phyloP scores from a whole-genome alignment of 1,140 invertebrate species.

The Asobara japonica region DNA sequence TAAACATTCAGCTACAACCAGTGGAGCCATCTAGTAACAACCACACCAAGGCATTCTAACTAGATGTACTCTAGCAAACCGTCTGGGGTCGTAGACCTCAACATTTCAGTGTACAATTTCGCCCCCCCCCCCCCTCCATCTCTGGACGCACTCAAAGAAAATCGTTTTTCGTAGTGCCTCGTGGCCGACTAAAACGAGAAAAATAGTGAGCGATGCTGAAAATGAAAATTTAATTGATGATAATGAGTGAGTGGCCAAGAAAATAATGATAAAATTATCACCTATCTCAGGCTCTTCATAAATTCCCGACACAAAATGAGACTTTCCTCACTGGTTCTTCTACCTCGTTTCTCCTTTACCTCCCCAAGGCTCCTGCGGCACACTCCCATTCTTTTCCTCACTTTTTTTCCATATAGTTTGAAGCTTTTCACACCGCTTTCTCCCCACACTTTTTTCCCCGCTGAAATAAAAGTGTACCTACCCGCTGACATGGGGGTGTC shows the following conservation, averaged over 20 bases:
- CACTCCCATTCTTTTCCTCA: constrained; percentile 6
- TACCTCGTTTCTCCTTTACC: background rate
- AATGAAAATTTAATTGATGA: background rate
- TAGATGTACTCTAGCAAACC: background rate
- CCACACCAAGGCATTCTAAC: constrained; percentile 36
- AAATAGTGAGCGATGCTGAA: background rate
- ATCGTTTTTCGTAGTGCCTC: background rate
- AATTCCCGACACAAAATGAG: constrained; percentile 13
- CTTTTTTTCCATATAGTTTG: background rate
- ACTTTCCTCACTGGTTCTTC: constrained; percentile 5
- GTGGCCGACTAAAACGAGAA: no score
- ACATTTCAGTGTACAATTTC: background rate
- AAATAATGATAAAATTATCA: constrained; percentile 2
- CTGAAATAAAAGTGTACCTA: background rate
- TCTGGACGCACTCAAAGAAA: no score
- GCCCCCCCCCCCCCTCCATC: no score
- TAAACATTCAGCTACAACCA: constrained; percentile 16
- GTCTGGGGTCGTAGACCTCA: constrained; percentile 7
- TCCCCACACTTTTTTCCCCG: background rate
- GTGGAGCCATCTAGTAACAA: constrained; percentile 50
- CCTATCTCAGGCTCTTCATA: background rate
- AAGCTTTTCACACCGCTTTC: background rate
- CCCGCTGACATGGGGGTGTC: constrained; percentile 12
- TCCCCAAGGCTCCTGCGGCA: background rate
- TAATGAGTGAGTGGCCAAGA: background rate